phyloP scores from a whole-genome alignment of 2,113 vertebrate species.

The Emydura subglobosa region DNA sequence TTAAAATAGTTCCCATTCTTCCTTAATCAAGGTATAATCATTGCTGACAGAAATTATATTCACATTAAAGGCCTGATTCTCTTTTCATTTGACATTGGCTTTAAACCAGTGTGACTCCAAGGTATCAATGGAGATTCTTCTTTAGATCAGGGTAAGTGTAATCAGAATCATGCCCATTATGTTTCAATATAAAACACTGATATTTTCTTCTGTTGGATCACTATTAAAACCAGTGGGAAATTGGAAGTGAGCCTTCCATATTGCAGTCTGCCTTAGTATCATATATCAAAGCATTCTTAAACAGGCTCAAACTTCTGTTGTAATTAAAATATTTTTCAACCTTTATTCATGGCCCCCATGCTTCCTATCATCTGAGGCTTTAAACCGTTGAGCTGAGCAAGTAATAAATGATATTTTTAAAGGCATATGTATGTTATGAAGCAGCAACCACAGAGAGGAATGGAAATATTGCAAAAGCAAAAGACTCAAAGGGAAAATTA shows the following conservation, averaged over 20 bases:
- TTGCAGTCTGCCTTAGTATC: neutral
- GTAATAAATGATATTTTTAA: neutral
- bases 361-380: neutral
- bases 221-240: neutral
- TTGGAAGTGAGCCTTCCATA: neutral
- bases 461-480: neutral
- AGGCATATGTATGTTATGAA: neutral
- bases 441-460: neutral
- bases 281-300: neutral
- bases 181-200: neutral
- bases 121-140: neutral
- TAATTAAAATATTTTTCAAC: constrained; percentile 9
- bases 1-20: neutral
- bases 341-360: neutral
- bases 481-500: neutral
- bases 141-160: neutral
- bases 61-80: neutral
- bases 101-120: neutral
- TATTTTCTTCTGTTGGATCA: neutral
- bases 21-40: neutral
- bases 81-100: neutral
- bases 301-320: neutral
- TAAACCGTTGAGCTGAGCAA: neutral
- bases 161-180: neutral
- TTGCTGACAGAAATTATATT: neutral